phyloP scores from a whole-genome alignment of 2,888 invertebrate species.

The Buathra laborator region DNA sequence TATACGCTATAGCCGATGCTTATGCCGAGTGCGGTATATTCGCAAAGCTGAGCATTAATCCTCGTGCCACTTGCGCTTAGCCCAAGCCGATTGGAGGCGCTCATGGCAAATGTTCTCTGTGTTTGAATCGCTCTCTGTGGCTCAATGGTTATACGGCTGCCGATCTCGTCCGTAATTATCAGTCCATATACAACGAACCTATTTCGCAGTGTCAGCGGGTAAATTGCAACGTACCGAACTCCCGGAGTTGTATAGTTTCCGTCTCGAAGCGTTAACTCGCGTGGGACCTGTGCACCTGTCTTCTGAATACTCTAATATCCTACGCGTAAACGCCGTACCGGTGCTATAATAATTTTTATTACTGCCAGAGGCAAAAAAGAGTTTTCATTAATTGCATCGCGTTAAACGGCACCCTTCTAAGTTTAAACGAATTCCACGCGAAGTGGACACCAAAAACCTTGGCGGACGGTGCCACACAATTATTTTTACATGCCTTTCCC shows the following conservation, averaged over 20 bases:
- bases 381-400: constrained; percentile 45
- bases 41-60: constrained; percentile 60
- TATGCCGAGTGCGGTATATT: constrained; percentile 52
- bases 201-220: constrained; percentile 68
- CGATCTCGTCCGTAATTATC: constrained; percentile 65
- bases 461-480: background rate
- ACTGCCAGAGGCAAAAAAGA: too few relatives aligned
- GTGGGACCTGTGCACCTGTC: constrained; percentile 28
- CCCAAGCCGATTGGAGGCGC: constrained; percentile 20
- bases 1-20: constrained; percentile 18
- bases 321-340: background rate
- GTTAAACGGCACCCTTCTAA: background rate
- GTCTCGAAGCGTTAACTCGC: constrained; percentile 16
- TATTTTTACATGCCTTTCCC: constrained; percentile 6
- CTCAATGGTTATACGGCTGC: background rate
- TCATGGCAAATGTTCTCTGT: constrained; percentile 19
- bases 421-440: constrained; percentile 9
- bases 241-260: constrained; percentile 6
- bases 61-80: constrained; percentile 29
- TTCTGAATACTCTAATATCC: background rate
- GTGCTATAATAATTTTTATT: background rate
- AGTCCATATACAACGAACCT: constrained; percentile 70
- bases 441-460: background rate
- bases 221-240: constrained; percentile 67
- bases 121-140: constrained; percentile 9